A percentile compares a stretch with the other conserved stretches of the same genome.
These are phyloP conservation scores for Cerastis rubricosa DNA, from an alignment of 2,888 invertebrate species.

Conservation along the genomic window DNA sequence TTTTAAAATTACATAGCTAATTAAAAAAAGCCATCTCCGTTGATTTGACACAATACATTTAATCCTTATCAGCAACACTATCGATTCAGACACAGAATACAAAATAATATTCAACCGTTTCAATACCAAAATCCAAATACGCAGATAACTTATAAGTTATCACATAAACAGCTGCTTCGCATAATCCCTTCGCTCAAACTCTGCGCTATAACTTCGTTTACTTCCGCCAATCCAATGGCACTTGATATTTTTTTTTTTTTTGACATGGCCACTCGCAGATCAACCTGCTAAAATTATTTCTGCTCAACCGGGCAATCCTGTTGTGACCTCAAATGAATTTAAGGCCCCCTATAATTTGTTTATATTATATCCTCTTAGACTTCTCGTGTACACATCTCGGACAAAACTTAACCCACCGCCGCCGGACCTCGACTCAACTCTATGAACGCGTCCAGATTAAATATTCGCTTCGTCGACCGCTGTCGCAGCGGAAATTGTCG, in stretches of 20 bases:
- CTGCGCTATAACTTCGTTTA: neutral
- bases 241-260: too few relatives aligned
- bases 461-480: slow-evolving; percentile 66
- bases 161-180: neutral
- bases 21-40: too few relatives aligned
- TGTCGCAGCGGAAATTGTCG: slow-evolving; percentile 71
- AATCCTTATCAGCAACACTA: too few relatives aligned
- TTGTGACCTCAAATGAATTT: too few relatives aligned
- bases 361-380: neutral
- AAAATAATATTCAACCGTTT: neutral
- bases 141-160: neutral
- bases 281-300: too few relatives aligned
- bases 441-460: slow-evolving; percentile 65
- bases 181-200: neutral
- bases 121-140: neutral
- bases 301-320: too few relatives aligned
- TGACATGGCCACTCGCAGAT: too few relatives aligned
- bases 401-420: slow-evolving; percentile 9
- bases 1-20: too few relatives aligned
- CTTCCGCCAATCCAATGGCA: neutral
- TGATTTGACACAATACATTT: too few relatives aligned
- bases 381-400: neutral
- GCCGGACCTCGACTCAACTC: slow-evolving; percentile 17
- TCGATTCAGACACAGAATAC: neutral
- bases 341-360: slow-evolving; percentile 5